Evolutionary conservation across 2,113 vertebrate genomes (phyloP), one percentile per base, ranked within the genome.

Genomic region (Neogale vison): DNA sequence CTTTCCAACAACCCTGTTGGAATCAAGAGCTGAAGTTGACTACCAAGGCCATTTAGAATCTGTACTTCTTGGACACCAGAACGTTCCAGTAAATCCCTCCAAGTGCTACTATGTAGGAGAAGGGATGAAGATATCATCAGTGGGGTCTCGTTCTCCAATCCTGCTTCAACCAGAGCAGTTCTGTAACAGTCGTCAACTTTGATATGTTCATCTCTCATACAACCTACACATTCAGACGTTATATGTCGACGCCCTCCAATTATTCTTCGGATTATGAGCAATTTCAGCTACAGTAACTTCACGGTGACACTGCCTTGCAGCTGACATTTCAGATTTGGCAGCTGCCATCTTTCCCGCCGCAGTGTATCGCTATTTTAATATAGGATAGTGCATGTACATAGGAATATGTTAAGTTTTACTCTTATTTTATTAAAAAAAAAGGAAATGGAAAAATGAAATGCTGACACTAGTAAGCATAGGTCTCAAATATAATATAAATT

Each of bases 371-470:
- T 63, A 74, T 47, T 89, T 95, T 61, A 74, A 57, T 26, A 52
- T 5, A 59, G 23, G n/a, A 59, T 7, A 77, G 4, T 50, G 4
- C 2, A 45, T 88, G 14, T 47, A 29, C 2, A 14, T 29, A 10
- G 15, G 10, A 20, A 31, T 34, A 50, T 21, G 11, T 69, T 83
- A 34, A 61, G 14, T 87, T 72, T 93, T 93, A 77, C 29, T 86
- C 29, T 50, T 59, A 69, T 23, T 71, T 6, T 86, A 77, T 67
- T 29, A 83, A 83, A 95, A 95, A 84, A 83, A 86, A 61, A 82
- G 52, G 50, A 91, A 93, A 88, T 57, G 7, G 2, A 81, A 97
- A 93, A 92, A 77, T 42, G n/a, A 88, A 89, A 83, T 83, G 36
- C 52, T 76, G 36, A 59, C 26, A 57, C 3, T 57, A 86, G 11